Conservation (phyloP, 2,888 invertebrate genomes). For the Dryocosmus kuriphilus region DNA sequence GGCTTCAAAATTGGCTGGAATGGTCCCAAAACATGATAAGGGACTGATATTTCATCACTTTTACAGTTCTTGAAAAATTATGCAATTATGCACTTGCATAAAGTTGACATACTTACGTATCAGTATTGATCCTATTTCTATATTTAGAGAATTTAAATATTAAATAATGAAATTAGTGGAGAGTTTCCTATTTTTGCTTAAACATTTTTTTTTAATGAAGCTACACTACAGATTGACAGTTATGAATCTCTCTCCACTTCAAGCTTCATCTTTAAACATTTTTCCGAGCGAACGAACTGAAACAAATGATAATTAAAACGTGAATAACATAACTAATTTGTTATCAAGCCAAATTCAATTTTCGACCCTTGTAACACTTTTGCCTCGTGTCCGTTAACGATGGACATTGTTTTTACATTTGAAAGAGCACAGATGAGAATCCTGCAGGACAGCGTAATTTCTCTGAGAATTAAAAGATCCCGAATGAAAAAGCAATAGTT, state of each 20-base stretch:
- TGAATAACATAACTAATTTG: constrained; percentile 37
- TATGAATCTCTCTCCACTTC: neutral
- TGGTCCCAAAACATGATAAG: too few relatives aligned
- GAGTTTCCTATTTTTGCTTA: too few relatives aligned
- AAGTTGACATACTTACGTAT: too few relatives aligned
- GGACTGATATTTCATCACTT: too few relatives aligned
- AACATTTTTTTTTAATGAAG: too few relatives aligned
- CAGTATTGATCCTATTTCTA: too few relatives aligned
- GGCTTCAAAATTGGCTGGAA: too few relatives aligned
- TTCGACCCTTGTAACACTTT: constrained; percentile 25
- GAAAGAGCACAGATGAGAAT: constrained; percentile 30
- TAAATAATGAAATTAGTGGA: too few relatives aligned
- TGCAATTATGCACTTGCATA: too few relatives aligned
- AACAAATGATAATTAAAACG: constrained; percentile 36
- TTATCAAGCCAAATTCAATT: constrained; percentile 23
- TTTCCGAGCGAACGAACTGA: neutral
- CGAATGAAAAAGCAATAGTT: constrained; percentile 4
- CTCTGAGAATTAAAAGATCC: constrained; percentile 31
- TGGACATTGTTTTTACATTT: constrained; percentile 34
- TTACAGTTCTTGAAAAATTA: too few relatives aligned
- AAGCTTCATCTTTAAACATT: neutral
- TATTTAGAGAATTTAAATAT: too few relatives aligned
- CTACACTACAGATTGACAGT: neutral
- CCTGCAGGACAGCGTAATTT: constrained; percentile 22
- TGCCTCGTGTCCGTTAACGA: constrained; percentile 35